Evolutionary conservation across 2,797 vertebrate species (phyloP), one percentile per base, ranked within the genome.

Genomic region (Phataginus tetradactyla): DNA sequence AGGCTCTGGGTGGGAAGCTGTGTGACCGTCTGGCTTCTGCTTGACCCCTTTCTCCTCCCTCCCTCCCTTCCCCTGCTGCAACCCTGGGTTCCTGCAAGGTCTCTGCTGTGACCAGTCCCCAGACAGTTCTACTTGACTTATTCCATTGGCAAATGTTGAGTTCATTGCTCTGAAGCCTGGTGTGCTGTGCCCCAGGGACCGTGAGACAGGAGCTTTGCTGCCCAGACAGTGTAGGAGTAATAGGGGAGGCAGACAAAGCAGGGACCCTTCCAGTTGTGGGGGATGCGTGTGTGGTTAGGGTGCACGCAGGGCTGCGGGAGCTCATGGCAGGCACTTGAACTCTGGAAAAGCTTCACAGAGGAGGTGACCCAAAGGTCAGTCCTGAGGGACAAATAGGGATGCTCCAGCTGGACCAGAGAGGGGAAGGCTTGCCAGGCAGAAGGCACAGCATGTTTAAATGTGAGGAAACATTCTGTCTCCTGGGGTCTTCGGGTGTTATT

Each of bases 301-400:
- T 18, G 12, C 27, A 27, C 7, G 12, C 18, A 27, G 17, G 37
- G 29, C 64, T 32, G n/a, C 6, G 34, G 59, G 29, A 32, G 27
- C 25, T 45, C 13, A 49, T n/a, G 68, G 37, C 21, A 71, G 45
- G 59, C 32, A 23, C 59, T 61, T 20, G 20, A 81, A 25, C 55
- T 77, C 88, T 78, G 80, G 64, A 85, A 74, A 25, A 49, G 63
- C 61, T 72, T 95, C 55, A 9, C n/a, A 32, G 78, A 91, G 86
- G 83, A 78, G 42, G 32, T 64, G 68, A 63, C 34, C 13, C 49
- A 74, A 69, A 85, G 61, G 45, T 88, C 68, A 80, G 66, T 39
- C 49, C 57, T 66, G 32, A 64, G 53, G 77, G 71, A 81, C 9
- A 20, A 64, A 14, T 17, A 53, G 17, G 78, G 81, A 32, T 18